Conservation (phyloP, 2,797 vertebrate genomes). For the Enteromius anoplus region DNA sequence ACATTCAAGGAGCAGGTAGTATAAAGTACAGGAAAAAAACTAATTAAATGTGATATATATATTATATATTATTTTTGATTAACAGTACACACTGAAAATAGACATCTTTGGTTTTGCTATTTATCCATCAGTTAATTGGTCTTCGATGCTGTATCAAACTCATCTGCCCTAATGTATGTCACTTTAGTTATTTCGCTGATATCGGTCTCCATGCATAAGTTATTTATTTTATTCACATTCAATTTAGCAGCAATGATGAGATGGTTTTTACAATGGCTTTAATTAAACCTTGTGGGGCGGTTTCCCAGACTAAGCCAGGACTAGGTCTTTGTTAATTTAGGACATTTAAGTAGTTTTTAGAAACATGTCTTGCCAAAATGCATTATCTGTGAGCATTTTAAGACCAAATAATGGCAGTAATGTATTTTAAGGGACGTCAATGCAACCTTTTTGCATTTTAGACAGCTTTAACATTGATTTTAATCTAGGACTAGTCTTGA, state of each 20-base stretch:
- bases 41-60: not conserved
- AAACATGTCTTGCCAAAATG: too few species aligned
- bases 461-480: too few species aligned
- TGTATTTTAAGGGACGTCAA: too few species aligned
- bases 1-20: not conserved
- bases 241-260: not conserved
- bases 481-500: too few species aligned
- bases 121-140: conserved; percentile 5
- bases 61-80: not conserved
- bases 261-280: conserved; percentile 1
- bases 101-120: not conserved
- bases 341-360: too few species aligned
- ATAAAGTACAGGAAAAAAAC: not conserved
- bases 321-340: too few species aligned
- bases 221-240: not conserved
- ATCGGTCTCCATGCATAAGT: not conserved
- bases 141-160: not conserved
- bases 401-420: too few species aligned
- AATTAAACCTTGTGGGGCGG: not conserved
- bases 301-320: too few species aligned
- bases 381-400: too few species aligned
- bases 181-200: not conserved
- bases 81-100: not conserved
- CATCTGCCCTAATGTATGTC: not conserved
- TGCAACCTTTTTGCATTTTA: too few species aligned